A percentile compares a stretch with the other conserved stretches of the same genome.
These are phyloP conservation scores for Corythoichthys intestinalis DNA, from an alignment of 2,113 vertebrate genomes.

Conservation along the genomic window DNA sequence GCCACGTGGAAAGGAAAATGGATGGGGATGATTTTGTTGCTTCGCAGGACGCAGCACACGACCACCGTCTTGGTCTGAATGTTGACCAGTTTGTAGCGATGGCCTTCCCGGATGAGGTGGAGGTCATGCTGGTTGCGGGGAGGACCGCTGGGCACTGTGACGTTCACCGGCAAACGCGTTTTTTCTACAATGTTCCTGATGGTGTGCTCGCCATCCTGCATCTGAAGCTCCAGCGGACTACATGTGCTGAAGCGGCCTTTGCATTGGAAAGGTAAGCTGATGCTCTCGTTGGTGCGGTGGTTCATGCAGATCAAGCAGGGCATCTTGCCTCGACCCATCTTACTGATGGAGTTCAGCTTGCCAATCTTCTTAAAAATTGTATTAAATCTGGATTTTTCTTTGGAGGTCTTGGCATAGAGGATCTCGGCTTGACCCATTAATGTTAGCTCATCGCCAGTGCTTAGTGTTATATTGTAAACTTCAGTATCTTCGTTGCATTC, in stretches of 20 bases:
- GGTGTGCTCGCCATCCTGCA: slow-evolving; percentile 97
- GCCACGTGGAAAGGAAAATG: slow-evolving; percentile 89
- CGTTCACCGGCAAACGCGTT: slow-evolving; percentile 91
- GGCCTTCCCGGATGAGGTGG: slow-evolving; percentile 93
- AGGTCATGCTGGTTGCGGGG: slow-evolving; percentile 94
- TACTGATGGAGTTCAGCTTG: slow-evolving; percentile 93
- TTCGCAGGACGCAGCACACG: slow-evolving; percentile 86
- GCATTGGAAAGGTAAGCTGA: slow-evolving; percentile 97
- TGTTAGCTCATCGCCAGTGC: slow-evolving; percentile 93
- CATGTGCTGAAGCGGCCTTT: slow-evolving; percentile 96
- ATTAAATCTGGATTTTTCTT: slow-evolving; percentile 93
- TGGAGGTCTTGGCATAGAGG: slow-evolving; percentile 93
- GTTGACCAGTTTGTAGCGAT: slow-evolving; percentile 96
- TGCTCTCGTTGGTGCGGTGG: slow-evolving; percentile 97
- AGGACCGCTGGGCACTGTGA: slow-evolving; percentile 85
- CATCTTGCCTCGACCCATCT: slow-evolving; percentile 94
- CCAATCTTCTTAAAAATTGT: slow-evolving; percentile 97
- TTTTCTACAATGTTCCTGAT: slow-evolving; percentile 97
- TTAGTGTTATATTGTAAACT: slow-evolving; percentile 94
- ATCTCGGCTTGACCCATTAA: slow-evolving; percentile 99
- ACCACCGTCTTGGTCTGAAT: slow-evolving; percentile 96
- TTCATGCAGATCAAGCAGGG: slow-evolving; percentile 99
- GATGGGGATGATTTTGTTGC: slow-evolving; percentile 87
- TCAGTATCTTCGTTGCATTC: slow-evolving; percentile 98
- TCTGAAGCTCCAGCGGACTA: slow-evolving; percentile 92